These are phyloP conservation scores for Rhopalosiphum maidis DNA, from an alignment of 1,140 invertebrate species.

Conservation along the genomic window DNA sequence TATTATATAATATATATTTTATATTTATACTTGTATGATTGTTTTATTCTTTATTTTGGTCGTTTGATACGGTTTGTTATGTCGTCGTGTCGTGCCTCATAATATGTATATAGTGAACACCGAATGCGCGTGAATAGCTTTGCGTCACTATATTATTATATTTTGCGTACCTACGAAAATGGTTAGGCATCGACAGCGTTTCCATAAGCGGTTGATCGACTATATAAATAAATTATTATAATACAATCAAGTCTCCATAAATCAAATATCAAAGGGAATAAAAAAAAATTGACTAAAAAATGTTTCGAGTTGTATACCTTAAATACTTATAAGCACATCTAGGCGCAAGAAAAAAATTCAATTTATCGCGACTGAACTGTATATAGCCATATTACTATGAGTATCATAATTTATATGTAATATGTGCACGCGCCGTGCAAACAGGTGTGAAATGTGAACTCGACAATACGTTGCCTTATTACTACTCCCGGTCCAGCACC, in stretches of 20 bases:
- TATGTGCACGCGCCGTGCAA: neutral
- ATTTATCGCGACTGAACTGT: neutral
- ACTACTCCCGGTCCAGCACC: neutral
- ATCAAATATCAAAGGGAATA: neutral
- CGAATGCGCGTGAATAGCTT: neutral
- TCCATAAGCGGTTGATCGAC: neutral
- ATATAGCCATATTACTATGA: neutral
- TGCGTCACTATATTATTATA: too few relatives aligned
- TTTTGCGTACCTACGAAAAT: neutral
- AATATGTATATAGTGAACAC: neutral
- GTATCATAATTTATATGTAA: neutral
- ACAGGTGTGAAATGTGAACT: conserved; percentile 2
- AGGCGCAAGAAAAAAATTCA: neutral
- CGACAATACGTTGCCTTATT: neutral
- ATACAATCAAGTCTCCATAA: neutral
- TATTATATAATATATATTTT: neutral
- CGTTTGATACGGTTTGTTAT: neutral
- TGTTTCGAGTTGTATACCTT: neutral
- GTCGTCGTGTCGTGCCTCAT: neutral
- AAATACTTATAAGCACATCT: neutral
- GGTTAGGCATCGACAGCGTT: neutral
- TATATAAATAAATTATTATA: neutral
- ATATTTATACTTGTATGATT: neutral
- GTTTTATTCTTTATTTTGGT: neutral
- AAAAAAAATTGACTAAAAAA: neutral